A percentile compares a stretch with the other conserved stretches of the same genome.
Evolutionary conservation across 2,113 vertebrate genomes (phyloP).

Genomic region (Megalops atlanticus): DNA sequence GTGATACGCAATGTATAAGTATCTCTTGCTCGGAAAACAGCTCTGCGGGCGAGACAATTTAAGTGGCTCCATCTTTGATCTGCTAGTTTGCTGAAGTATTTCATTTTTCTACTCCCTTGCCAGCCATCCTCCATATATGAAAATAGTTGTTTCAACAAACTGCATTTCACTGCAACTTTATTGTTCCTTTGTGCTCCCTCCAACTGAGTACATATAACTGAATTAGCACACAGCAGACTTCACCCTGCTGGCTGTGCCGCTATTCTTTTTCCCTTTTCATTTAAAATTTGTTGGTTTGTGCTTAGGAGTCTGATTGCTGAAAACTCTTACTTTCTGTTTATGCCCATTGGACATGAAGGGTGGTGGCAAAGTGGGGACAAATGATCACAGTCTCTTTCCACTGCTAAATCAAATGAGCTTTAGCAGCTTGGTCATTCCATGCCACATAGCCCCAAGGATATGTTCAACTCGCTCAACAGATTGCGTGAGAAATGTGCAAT

Average conservation of each 20-base stretch:
- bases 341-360: neutral
- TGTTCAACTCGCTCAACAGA: slow-evolving; percentile 10
- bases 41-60: neutral
- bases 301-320: neutral
- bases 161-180: neutral
- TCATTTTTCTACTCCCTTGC: neutral
- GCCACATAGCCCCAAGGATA: neutral
- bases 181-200: neutral
- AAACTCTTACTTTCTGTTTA: neutral
- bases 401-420: neutral
- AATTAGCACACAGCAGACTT: neutral
- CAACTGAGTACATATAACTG: neutral
- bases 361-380: neutral
- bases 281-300: slow-evolving; percentile 13
- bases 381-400: neutral
- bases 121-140: neutral
- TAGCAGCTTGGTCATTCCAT: neutral
- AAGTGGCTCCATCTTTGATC: slow-evolving; percentile 9
- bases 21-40: neutral
- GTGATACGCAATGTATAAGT: neutral
- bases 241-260: neutral
- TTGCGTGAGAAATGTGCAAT: neutral
- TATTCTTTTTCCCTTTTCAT: slow-evolving; percentile 11
- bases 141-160: neutral
- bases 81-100: neutral